Conservation (phyloP, 2,113 vertebrate genomes). For the Maccullochella peelii region DNA sequence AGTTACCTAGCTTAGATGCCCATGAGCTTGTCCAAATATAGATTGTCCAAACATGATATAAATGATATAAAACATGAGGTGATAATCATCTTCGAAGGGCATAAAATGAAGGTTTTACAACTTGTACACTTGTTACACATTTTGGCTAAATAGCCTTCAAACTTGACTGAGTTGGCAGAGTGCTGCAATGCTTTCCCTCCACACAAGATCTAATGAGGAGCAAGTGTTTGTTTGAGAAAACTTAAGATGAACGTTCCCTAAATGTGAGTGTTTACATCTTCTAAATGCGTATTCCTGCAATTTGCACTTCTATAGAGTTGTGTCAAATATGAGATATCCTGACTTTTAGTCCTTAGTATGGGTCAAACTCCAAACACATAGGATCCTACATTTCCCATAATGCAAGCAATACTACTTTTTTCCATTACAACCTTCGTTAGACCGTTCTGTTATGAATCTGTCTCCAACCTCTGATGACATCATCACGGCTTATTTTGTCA, state of each 20-base stretch:
- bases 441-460: neutral
- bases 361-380: neutral
- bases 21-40: neutral
- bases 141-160: neutral
- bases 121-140: neutral
- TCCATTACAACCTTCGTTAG: too few species aligned
- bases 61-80: neutral
- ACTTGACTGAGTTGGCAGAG: neutral
- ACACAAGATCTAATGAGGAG: neutral
- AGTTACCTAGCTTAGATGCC: neutral
- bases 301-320: neutral
- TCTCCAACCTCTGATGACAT: neutral
- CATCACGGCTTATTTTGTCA: neutral
- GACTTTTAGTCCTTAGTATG: too few species aligned
- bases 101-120: neutral
- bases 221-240: neutral
- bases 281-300: neutral
- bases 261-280: neutral
- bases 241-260: conserved; percentile 35
- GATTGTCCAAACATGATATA: neutral
- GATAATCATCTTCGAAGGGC: neutral
- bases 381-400: neutral
- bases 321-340: neutral
- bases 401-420: neutral
- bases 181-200: neutral